Conservation (phyloP, 1,140 invertebrate genomes). For the Nephotettix cincticeps region DNA sequence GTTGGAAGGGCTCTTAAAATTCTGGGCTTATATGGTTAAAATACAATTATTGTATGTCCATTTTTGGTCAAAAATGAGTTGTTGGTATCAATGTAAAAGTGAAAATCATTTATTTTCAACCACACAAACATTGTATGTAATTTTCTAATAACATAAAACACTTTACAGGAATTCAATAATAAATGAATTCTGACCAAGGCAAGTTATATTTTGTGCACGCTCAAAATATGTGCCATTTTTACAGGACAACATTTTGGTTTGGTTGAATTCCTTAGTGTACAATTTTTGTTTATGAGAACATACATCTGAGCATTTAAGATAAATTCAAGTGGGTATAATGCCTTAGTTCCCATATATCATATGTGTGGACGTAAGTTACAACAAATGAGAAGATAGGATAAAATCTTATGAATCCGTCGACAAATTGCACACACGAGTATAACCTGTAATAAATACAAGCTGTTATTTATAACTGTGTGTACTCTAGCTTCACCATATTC, state of each 20-base stretch:
- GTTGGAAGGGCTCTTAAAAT: no score
- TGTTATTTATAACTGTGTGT: no score
- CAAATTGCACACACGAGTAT: neutral
- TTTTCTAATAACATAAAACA: no score
- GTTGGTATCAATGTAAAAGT: no score
- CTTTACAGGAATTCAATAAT: no score
- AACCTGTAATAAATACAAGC: slow-evolving; percentile 37
- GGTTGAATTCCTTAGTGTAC: neutral
- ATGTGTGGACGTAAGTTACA: neutral
- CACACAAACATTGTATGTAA: no score
- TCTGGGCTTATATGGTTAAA: no score
- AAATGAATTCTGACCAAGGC: no score
- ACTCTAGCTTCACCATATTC: slow-evolving; percentile 23
- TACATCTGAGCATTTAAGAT: neutral
- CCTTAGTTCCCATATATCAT: neutral
- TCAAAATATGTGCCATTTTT: neutral
- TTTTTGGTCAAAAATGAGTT: no score
- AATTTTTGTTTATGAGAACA: neutral
- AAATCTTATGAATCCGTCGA: neutral
- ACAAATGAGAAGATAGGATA: neutral
- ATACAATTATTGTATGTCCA: no score
- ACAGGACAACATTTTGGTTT: no score
- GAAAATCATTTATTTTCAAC: no score
- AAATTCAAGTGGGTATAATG: neutral
- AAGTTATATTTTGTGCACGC: neutral